These are phyloP conservation scores for Xestia ashworthii DNA, from an alignment of 2,888 invertebrate genomes.

Conservation along the genomic window DNA sequence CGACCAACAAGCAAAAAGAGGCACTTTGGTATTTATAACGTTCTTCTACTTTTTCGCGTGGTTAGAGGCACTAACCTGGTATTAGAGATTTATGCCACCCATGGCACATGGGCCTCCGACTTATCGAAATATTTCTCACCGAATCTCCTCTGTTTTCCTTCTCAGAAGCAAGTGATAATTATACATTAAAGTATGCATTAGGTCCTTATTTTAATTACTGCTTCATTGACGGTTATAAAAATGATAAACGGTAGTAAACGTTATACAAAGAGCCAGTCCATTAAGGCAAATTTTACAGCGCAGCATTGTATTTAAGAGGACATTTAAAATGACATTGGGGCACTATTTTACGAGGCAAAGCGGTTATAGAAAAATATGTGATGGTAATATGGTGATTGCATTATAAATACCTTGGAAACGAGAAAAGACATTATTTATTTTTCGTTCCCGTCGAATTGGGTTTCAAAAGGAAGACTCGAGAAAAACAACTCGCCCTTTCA, in stretches of 20 bases:
- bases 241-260: conserved; percentile 3
- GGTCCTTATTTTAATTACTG: background rate
- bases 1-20: background rate
- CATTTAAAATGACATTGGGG: background rate
- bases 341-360: conserved; percentile 10
- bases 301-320: conserved; percentile 17
- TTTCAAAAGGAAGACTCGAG: background rate
- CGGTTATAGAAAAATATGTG: conserved; percentile 13
- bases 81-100: no score
- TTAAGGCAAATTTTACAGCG: background rate
- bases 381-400: conserved; percentile 20
- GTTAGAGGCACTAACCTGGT: no score
- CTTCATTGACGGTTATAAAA: conserved; percentile 4
- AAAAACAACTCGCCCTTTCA: conserved; percentile 9
- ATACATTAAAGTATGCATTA: background rate
- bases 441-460: background rate
- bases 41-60: no score
- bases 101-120: no score
- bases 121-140: no score
- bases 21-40: background rate
- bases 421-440: conserved; percentile 1
- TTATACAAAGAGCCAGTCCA: conserved; percentile 6
- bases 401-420: conserved; percentile 29
- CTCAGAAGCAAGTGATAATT: no score
- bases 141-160: no score